Evolutionary conservation across 2,113 vertebrate species (phyloP).

Genomic region (Cairina moschata): DNA sequence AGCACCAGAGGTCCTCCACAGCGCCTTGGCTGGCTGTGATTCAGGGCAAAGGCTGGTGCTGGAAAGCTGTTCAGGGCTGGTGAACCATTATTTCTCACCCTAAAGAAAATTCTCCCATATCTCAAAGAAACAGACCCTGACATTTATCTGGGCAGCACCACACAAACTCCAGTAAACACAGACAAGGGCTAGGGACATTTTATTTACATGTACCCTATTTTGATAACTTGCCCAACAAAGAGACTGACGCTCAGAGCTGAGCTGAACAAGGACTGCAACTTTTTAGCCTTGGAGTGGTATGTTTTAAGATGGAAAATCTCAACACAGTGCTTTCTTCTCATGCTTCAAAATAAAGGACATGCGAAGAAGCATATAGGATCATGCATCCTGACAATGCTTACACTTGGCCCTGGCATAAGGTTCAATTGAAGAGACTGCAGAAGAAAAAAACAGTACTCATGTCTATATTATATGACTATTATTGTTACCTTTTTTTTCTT

Average conservation of each 20-base stretch:
- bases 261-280: neutral
- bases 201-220: neutral
- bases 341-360: neutral
- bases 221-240: neutral
- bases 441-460: neutral
- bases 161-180: neutral
- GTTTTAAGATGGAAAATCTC: neutral
- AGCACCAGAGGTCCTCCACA: neutral
- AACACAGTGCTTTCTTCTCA: neutral
- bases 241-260: neutral
- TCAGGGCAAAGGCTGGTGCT: neutral
- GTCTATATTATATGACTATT: too few species aligned
- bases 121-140: neutral
- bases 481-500: too few species aligned
- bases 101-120: rapidly evolving
- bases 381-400: neutral
- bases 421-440: neutral
- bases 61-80: neutral
- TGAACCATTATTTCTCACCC: neutral
- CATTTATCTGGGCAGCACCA: rapidly evolving
- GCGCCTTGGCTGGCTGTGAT: neutral
- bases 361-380: neutral
- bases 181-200: too few species aligned
- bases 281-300: neutral
- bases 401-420: neutral